These are phyloP conservation scores for Mastigias papua DNA, from an alignment of 30 jellyfish, hydroid and myxozoan genomes.

Conservation along the genomic window DNA sequence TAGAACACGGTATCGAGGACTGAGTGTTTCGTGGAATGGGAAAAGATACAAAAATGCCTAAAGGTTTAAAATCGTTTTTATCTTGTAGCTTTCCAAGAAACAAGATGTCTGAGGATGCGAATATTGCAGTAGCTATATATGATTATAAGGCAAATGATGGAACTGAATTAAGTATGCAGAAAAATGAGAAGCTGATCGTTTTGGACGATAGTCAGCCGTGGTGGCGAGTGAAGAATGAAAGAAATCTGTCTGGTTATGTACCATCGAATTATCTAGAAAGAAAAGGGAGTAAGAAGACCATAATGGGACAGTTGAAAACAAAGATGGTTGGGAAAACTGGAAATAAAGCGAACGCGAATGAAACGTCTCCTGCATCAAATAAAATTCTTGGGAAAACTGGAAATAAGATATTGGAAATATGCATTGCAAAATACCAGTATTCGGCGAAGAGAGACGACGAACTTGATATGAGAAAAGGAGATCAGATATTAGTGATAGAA, in stretches of 20 bases:
- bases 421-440: conserved; percentile 80
- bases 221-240: conserved; percentile 97
- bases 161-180: conserved; percentile 84
- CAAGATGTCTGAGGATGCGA: conserved; percentile 84
- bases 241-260: conserved; percentile 82
- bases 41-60: conserved; percentile 27
- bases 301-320: conserved; percentile 76
- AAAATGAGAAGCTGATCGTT: conserved; percentile 83
- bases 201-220: conserved; percentile 95
- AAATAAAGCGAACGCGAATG: conserved; percentile 31
- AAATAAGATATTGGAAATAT: conserved; percentile 68
- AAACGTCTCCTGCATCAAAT: conserved; percentile 16
- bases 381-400: conserved; percentile 74
- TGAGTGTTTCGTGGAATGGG: conserved; percentile 4
- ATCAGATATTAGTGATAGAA: conserved; percentile 85
- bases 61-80: conserved; percentile 20
- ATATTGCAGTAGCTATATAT: conserved; percentile 90
- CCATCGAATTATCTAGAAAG: conserved; percentile 97
- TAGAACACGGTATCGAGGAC: background rate
- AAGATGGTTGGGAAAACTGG: conserved; percentile 72
- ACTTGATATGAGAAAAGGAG: conserved; percentile 84
- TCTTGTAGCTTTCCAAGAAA: conserved; percentile 29
- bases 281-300: conserved; percentile 80
- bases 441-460: conserved; percentile 92
- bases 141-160: conserved; percentile 95